These are phyloP conservation scores for Micromussa lordhowensis DNA, from an alignment of 92 coral and sea anemone genomes.

Conservation along the genomic window DNA sequence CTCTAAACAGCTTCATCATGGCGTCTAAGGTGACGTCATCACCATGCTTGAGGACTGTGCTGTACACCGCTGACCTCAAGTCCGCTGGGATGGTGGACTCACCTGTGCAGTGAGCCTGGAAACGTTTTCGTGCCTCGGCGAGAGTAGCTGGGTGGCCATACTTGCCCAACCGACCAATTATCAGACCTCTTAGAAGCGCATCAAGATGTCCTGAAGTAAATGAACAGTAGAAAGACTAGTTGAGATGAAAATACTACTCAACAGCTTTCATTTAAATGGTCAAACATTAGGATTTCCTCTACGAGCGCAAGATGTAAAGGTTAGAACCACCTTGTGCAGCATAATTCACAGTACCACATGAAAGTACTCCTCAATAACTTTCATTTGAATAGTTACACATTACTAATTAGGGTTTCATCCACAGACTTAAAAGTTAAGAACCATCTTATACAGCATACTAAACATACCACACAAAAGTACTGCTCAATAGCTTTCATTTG, in stretches of 20 bases:
- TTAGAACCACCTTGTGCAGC: constrained; percentile 18
- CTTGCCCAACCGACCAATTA: constrained; percentile 87
- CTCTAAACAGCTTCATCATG: constrained; percentile 84
- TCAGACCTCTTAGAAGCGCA: constrained; percentile 89
- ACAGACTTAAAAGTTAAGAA: background rate
- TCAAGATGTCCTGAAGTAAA: constrained; percentile 83
- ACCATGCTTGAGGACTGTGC: constrained; percentile 88
- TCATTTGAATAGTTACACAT: too few species aligned
- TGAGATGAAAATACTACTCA: too few species aligned
- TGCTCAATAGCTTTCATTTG: background rate
- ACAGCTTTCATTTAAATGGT: background rate
- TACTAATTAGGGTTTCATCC: background rate
- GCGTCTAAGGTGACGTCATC: constrained; percentile 76
- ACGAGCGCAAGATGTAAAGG: background rate
- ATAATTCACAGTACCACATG: constrained; percentile 1
- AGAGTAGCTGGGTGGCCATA: constrained; percentile 82
- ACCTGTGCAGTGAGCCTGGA: constrained; percentile 88
- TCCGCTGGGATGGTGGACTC: constrained; percentile 88
- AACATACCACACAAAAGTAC: background rate
- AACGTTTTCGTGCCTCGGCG: constrained; percentile 85
- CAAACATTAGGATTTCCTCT: background rate
- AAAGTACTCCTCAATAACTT: too few species aligned
- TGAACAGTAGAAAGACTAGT: background rate
- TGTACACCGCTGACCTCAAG: constrained; percentile 90
- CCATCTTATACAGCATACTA: background rate